Evolutionary conservation across 2,797 vertebrate species (phyloP).

Genomic region (Semaprochilodus insignis): DNA sequence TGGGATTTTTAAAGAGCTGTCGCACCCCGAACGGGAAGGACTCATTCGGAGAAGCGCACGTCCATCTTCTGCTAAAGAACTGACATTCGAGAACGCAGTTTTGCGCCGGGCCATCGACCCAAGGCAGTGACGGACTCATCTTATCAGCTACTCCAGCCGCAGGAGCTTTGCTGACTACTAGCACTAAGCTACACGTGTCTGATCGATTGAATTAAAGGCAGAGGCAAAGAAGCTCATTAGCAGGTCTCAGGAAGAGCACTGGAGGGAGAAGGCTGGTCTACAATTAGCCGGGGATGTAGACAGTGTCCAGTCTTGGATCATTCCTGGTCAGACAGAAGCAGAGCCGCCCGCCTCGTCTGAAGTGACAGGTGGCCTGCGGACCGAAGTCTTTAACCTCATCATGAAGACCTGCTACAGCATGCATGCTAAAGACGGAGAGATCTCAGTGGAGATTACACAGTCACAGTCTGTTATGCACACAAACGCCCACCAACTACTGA

Average conservation of each 20-base stretch:
- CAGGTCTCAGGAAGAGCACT: not conserved
- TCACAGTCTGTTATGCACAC: not conserved
- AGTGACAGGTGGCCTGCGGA: not conserved
- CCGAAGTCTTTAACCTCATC: conserved; percentile 28
- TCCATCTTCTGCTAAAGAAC: conserved; percentile 31
- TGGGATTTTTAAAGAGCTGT: conserved; percentile 28
- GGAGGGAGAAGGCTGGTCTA: not conserved
- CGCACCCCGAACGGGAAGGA: conserved; percentile 1
- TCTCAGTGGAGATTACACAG: not conserved
- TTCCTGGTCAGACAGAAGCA: not conserved
- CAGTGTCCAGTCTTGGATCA: not conserved
- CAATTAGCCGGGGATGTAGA: conserved; percentile 9
- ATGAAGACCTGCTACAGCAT: not conserved
- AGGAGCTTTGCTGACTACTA: not conserved
- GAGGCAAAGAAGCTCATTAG: conserved; percentile 16
- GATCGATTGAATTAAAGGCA: conserved; percentile 3
- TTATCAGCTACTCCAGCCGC: conserved; percentile 19
- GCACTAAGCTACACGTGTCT: conserved; percentile 9
- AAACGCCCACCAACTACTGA: not conserved
- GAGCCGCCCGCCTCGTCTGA: not conserved
- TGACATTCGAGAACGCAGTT: conserved; percentile 22
- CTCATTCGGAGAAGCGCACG: not conserved
- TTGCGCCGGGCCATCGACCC: not conserved
- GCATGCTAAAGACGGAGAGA: not conserved
- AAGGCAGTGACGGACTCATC: not conserved